Evolutionary conservation across 2,113 vertebrate genomes (phyloP).

Genomic region (Crotalus horridus): DNA sequence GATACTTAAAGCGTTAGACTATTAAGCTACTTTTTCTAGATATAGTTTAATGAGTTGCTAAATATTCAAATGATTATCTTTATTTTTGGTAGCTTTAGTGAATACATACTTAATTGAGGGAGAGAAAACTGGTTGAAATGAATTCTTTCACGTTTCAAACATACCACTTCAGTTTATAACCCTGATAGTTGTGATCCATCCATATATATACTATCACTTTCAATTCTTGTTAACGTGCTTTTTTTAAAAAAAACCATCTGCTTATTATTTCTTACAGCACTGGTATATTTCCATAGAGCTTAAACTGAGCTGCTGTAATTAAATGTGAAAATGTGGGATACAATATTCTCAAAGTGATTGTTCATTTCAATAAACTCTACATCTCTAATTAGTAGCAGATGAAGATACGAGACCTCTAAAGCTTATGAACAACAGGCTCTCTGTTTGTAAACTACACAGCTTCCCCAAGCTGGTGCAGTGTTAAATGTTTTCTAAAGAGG

Average conservation of each 20-base stretch:
- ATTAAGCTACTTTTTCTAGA: background rate
- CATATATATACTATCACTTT: slow-evolving; percentile 42
- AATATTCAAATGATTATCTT: slow-evolving; percentile 25
- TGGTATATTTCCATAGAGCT: slow-evolving; percentile 26
- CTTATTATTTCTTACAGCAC: background rate
- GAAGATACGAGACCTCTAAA: slow-evolving; percentile 11
- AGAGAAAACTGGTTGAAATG: slow-evolving; percentile 34
- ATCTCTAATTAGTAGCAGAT: slow-evolving; percentile 27
- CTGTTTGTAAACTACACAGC: background rate
- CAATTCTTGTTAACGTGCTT: slow-evolving; percentile 32
- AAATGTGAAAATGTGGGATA: slow-evolving; percentile 22
- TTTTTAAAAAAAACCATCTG: slow-evolving; percentile 17
- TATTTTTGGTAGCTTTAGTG: slow-evolving; percentile 31
- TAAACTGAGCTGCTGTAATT: slow-evolving; percentile 32
- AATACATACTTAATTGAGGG: slow-evolving; percentile 37
- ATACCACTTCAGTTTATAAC: background rate
- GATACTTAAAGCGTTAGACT: background rate
- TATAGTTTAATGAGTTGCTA: slow-evolving; percentile 39
- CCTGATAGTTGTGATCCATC: slow-evolving; percentile 13
- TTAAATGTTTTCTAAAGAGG: slow-evolving; percentile 2
- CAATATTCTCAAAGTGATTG: slow-evolving; percentile 26
- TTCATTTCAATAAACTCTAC: slow-evolving; percentile 27
- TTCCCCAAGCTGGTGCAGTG: background rate
- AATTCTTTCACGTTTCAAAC: background rate
- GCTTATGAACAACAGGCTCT: slow-evolving; percentile 4